Conservation (phyloP, 2,113 vertebrate genomes). For the Phyllostomus hastatus region DNA sequence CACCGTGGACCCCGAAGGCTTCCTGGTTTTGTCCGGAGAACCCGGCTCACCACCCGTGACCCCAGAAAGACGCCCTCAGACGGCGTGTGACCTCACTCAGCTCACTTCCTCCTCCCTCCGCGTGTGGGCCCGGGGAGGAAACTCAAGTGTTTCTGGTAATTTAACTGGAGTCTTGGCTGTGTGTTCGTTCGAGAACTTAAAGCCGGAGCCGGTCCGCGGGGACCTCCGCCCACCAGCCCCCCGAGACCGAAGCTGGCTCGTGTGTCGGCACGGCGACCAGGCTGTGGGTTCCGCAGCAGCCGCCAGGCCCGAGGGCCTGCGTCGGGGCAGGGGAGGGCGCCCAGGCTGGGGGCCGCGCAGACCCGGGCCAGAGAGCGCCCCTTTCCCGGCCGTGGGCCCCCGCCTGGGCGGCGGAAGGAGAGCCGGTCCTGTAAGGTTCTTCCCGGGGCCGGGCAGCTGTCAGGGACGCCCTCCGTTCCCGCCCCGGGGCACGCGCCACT, state of each 20-base stretch:
- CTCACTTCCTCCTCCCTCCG: slow-evolving; percentile 73
- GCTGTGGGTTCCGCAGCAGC: background rate
- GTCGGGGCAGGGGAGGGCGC: background rate
- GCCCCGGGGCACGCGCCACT: too few species aligned
- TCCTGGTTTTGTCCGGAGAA: slow-evolving; percentile 58
- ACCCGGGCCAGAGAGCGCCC: too few species aligned
- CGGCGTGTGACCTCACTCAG: slow-evolving; percentile 36
- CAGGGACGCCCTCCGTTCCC: accelerated
- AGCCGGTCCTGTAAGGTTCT: background rate
- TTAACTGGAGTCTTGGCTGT: slow-evolving; percentile 65
- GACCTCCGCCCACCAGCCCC: slow-evolving; percentile 39
- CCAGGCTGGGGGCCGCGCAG: accelerated
- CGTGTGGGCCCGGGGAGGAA: slow-evolving; percentile 30
- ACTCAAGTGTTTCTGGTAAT: slow-evolving; percentile 77
- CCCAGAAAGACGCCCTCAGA: background rate
- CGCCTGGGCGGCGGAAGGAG: background rate
- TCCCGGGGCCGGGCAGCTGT: background rate
- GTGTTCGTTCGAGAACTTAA: slow-evolving; percentile 60
- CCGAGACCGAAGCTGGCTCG: background rate
- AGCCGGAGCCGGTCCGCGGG: slow-evolving; percentile 67
- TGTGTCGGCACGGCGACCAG: slow-evolving; percentile 49
- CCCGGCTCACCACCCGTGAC: slow-evolving; percentile 32
- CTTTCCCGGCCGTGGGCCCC: accelerated
- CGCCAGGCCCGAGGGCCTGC: background rate
- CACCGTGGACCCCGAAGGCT: background rate